Base-by-base conservation (phyloP, 2,797 vertebrate genomes). In the Luscinia megarhynchos region DNA sequence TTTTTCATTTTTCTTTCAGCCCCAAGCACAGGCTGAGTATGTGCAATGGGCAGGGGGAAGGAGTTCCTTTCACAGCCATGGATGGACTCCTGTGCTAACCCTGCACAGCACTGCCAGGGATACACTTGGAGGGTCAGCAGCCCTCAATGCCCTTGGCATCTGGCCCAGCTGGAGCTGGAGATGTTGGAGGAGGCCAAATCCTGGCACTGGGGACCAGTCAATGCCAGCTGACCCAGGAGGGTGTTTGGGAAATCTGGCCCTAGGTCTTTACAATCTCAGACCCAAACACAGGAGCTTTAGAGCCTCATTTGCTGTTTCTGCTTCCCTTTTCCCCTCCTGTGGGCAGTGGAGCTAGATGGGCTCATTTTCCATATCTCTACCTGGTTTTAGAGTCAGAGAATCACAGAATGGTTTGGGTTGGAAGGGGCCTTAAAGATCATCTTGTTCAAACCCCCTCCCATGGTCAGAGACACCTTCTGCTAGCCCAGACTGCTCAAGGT, bases 391-490 rank as follows among this genome's bases (percentile, higher is more conserved):
- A 46, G 54, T 40, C 45, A 32, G 8, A 62, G 26, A 77, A 66
- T 30, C 59, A 72, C 58, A 63, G 32, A 43, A n/a, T 10, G 4
- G 58, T 64, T 22, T 84, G 30, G 30, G 46, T 59, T 59, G 53
- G 41, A 63, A 72, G 15, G 21, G 26, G 3, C n/a, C 38, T 46
- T 70, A 64, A 45, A 58, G n/a, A 64, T 19, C n/a, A 58, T 19
- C 7, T 72, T 0, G 0, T 84, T 23, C 59, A 63, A 59, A 24
- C 6, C 5, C 21, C 22, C 15, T 41, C 7, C 34, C 4, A 2
- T 21, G 11, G 26, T 36, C 59, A 66, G 73, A 8, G 40, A 20
- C 53, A 78, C 2, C 11, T 48, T 66, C 32, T 34, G 59, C 46
- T 48, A 27, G 34, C 54, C 6, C 30, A 36, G 26, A 8, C 5